Evolutionary conservation across 2,113 vertebrate genomes (phyloP), one percentile per base, ranked within the genome.

Genomic region (Anguilla japonica): DNA sequence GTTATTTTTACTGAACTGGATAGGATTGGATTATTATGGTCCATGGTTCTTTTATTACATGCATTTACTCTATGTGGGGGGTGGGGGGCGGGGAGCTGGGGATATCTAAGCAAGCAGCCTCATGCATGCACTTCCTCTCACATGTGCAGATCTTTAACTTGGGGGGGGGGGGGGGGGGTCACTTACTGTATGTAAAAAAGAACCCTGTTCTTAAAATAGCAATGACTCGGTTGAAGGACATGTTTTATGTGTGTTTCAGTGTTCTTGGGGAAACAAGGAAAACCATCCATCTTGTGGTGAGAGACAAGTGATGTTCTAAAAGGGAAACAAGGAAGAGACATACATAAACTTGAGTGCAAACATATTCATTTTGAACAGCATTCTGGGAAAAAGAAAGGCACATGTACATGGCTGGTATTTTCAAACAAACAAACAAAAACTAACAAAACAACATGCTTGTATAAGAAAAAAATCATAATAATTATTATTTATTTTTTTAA

Each of bases 301-400:
- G 71, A 71, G 63, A 71, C 63, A 71, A 71, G 63, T 71, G 63
- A 34, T 75, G n/a, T 75, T 75, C 71, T 75, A 75, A 75, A 75
- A 34, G 71, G 26, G n/a, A n/a, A 75, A n/a, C 34, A n/a, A 75
- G 9, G n/a, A 3, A 34, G 13, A n/a, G 63, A 71, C 2, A 1
- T 26, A 34, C 7, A 0, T 26, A 29, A 8, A 75, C n/a, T 75
- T 75, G 11, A 75, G 71, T 6, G n/a, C 71, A 75, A 75, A 34
- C n/a, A n/a, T 75, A 75, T 75, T 26, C n/a, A 75, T 75, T 75
- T 75, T 75, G 6, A 13, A 6, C 11, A 26, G 26, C n/a, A 2
- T 13, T 29, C 11, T 75, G 29, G 29, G 71, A 75, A 1, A 34
- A 75, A 29, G 71, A 7, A 75, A 34, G 13, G n/a, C 26, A 75